These are phyloP conservation scores for Eupithecia insigniata DNA, from an alignment of 2,888 invertebrate genomes.

Conservation along the genomic window DNA sequence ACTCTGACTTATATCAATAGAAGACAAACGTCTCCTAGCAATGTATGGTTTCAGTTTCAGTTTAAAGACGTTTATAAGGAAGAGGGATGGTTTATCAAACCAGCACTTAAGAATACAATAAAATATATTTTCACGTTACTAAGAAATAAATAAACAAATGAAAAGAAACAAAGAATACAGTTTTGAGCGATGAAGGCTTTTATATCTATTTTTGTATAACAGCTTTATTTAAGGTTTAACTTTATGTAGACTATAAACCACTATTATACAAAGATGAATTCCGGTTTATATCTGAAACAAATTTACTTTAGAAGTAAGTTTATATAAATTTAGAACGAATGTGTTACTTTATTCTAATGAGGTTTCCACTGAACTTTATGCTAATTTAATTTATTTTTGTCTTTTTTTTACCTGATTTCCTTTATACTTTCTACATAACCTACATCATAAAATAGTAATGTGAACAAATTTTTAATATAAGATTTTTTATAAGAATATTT, in stretches of 20 bases:
- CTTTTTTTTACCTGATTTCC: background rate
- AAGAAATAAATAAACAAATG: background rate
- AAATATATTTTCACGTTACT: background rate
- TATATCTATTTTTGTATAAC: background rate
- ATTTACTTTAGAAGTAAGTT: too few species aligned
- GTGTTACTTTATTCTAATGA: background rate
- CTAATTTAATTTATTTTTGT: conserved; percentile 18
- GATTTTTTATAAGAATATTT: too few species aligned
- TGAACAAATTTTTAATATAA: too few species aligned
- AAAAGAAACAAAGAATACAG: background rate
- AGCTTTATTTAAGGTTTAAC: background rate
- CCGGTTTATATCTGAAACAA: background rate
- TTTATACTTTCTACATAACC: background rate
- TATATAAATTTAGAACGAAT: too few species aligned
- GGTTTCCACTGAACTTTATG: background rate
- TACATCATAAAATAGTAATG: background rate
- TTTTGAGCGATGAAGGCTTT: background rate
- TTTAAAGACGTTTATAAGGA: background rate
- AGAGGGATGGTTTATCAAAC: background rate
- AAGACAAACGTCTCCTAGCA: background rate
- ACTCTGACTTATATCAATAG: background rate
- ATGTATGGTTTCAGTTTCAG: too few species aligned
- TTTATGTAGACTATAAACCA: background rate
- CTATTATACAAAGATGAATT: background rate
- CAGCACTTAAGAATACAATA: background rate